Base-by-base conservation (phyloP, 2,113 vertebrate genomes). In the Bubalus kerabau region DNA sequence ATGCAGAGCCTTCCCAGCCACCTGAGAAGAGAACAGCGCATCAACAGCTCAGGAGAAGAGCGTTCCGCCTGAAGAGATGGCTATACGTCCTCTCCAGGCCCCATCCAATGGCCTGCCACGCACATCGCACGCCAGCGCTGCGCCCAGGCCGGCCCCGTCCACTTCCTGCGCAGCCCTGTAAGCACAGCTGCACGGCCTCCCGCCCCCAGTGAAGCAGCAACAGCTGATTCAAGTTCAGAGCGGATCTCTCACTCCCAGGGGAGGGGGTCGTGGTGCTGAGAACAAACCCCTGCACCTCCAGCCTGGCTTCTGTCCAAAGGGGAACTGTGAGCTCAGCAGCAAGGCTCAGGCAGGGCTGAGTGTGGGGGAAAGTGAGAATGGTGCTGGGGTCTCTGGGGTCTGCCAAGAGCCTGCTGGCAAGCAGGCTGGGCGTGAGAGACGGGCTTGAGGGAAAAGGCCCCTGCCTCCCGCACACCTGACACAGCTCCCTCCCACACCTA, bases 1-100 rank as follows among this genome's bases (percentile, higher is more conserved):
- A 98, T 8, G 99, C 98, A 1, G 99, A 98, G 71, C 99, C 99
- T 96, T 99, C 99, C 99, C 99, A 99, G 97, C 99, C 99, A 4
- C 99, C 99, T 99, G 98, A 19, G 97, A 50, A 86, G 67, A 64
- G 96, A 17, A 50, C 19, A 95, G 52, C 0, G 5, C n/a, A 16
- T n/a, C 40, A 16, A 28, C 12, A 36, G 64, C 16, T 26, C 30
- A 16, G 67, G n/a, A 21, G 36, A 24, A 90, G 52, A 48, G 36
- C 46, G 11, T 3, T 7, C 3, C 2, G 0, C 6, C 36, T 1
- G 6, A 14, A 87, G 46, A 36, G 78, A 57, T 0, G 62, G 52
- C 67, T 26, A 4, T 2, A 12, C 4, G 28, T 59, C 36, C 57
- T 83, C 54, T 17, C 10, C 24, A n/a, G 80, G 54, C 28, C 26